These are phyloP conservation scores for Apoderus coryli DNA, from an alignment of 2,888 invertebrate genomes.

Conservation along the genomic window DNA sequence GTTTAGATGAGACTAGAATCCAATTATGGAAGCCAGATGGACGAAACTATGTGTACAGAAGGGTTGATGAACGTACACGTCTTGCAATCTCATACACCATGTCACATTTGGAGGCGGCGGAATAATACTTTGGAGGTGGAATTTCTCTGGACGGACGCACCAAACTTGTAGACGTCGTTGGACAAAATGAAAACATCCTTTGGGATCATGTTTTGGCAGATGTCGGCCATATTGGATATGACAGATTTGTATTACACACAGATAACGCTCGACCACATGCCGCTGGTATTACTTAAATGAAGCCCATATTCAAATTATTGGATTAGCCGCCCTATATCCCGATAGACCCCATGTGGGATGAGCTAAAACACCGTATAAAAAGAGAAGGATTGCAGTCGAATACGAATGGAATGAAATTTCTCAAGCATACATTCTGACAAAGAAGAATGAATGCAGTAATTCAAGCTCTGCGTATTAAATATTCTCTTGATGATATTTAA, in stretches of 20 bases:
- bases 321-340: neutral
- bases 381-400: neutral
- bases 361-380: conserved; percentile 2
- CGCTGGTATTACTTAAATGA: neutral
- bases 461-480: too few species aligned
- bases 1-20: conserved; percentile 8
- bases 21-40: conserved; percentile 7
- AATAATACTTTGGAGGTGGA: conserved; percentile 1
- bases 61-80: conserved; percentile 5
- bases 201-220: conserved; percentile 1
- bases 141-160: neutral
- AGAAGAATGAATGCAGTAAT: conserved; percentile 1
- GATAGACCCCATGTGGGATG: conserved; percentile 1
- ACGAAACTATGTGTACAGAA: conserved; percentile 9
- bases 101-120: conserved; percentile 1
- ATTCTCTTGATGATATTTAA: too few species aligned
- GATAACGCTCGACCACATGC: conserved; percentile 2
- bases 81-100: neutral
- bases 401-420: conserved; percentile 2
- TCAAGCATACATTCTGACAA: conserved; percentile 1
- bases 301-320: conserved; percentile 1
- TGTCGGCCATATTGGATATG: conserved; percentile 3
- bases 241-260: neutral
- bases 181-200: conserved; percentile 1
- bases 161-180: conserved; percentile 1